Base-by-base conservation (phyloP, 1,140 invertebrate genomes). In the Drosophila grimshawi region DNA sequence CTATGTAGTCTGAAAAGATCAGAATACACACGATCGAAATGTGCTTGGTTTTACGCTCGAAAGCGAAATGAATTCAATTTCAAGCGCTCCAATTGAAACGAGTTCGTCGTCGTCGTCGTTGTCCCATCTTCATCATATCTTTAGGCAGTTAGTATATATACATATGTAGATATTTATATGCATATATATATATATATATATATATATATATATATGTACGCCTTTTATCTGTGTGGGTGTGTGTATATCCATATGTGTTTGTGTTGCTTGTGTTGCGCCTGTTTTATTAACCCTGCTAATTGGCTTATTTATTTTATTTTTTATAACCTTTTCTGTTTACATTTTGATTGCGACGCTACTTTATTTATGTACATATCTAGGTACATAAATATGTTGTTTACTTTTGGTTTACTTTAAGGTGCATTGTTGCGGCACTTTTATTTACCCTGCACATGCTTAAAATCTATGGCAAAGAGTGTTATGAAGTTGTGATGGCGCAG, bases 11-110 rank as follows among this genome's bases (percentile, higher is more conserved):
- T 29, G 32, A 56, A 49, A 37, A 62, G 70, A 77, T 86, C 80
- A 81, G 66, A 82, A 79, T 70, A 63, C 53, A 78, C 55, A 67
- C 35, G 60, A 64, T 49, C 33, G 61, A 57, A 86, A 71, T 83
- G 80, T 82, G 51, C 79, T 73, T 61, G 67, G 61, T 45, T 65
- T 76, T 70, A 64, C 57, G 57, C 63, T 89, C 73, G 63, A 69
- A 79, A 75, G 73, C 60, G 48, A 69, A 88, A 88, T 89, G 75
- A 88, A 83, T 85, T 85, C 57, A 77, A 76, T 88, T 86, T 88
- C 62, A 68, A 61, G 33, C 41, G 83, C 49, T 76, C 85, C 80
- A 86, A 89, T 89, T 89, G 81, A 78, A 88, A 90, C 85, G 68
- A 90, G 85, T 88, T 88, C 85, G 78, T 71, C 53, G 69, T 33